Conservation (phyloP, 2,888 invertebrate species). For the Melinaea marsaeus region DNA sequence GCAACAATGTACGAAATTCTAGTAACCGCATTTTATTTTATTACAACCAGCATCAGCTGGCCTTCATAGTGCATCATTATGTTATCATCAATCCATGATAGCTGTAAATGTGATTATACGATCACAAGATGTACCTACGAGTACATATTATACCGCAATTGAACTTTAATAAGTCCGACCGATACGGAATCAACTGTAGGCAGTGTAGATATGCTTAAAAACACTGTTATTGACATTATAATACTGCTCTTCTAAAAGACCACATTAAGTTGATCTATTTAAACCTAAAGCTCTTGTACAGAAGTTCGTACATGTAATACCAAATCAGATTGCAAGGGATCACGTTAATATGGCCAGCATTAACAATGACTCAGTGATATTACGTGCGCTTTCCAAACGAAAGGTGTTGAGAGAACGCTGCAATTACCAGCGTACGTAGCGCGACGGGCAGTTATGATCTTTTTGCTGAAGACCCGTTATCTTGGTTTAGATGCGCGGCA, state of each 20-base stretch:
- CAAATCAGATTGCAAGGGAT: constrained; percentile 22
- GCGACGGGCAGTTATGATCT: constrained; percentile 70
- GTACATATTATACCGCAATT: not conserved
- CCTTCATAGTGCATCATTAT: constrained; percentile 67
- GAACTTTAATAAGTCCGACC: not conserved
- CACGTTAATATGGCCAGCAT: constrained; percentile 39
- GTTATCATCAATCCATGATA: constrained; percentile 55
- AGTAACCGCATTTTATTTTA: constrained; percentile 47
- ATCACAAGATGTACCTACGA: constrained; percentile 37
- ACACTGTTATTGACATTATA: not conserved
- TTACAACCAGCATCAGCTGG: constrained; percentile 50
- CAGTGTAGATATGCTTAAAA: not conserved
- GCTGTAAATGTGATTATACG: constrained; percentile 48
- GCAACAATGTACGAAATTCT: constrained; percentile 33
- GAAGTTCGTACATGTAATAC: constrained; percentile 8
- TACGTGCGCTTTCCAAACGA: constrained; percentile 75
- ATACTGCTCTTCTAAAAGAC: not conserved
- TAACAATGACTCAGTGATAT: constrained; percentile 63
- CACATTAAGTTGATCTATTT: not conserved
- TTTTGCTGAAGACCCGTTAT: constrained; percentile 74
- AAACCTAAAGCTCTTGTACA: not conserved
- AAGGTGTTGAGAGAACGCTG: constrained; percentile 70
- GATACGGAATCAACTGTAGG: not conserved
- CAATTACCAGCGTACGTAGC: constrained; percentile 62
- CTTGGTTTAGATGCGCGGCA: constrained; percentile 66